phyloP scores from a whole-genome alignment of 1,140 invertebrate genomes.

The Geopemphigus sp. region DNA sequence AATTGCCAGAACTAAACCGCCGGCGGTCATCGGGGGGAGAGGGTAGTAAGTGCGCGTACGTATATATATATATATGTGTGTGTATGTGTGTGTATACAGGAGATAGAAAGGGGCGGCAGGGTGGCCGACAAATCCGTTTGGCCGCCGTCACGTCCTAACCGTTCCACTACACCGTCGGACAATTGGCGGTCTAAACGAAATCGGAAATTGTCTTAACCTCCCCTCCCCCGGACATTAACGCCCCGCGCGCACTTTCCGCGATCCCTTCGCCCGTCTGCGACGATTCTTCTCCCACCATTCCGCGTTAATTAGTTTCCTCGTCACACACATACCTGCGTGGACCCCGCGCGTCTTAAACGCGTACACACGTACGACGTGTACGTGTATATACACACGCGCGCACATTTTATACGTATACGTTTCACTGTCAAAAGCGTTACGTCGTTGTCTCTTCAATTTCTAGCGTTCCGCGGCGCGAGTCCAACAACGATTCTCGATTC shows the following conservation, averaged over 20 bases:
- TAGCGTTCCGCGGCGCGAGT: too few species aligned
- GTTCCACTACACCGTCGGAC: conserved; percentile 3
- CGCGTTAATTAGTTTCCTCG: conserved; percentile 2
- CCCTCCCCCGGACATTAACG: conserved; percentile 31
- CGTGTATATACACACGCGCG: too few species aligned
- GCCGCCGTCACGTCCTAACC: conserved; percentile 36
- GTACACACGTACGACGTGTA: too few species aligned
- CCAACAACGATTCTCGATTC: too few species aligned
- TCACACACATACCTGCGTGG: too few species aligned
- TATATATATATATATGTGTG: neutral
- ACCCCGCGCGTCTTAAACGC: too few species aligned
- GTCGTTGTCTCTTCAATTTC: too few species aligned
- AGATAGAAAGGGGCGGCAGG: neutral
- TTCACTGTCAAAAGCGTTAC: too few species aligned
- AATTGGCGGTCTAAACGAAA: conserved; percentile 43
- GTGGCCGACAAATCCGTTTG: conserved; percentile 37
- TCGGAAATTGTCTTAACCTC: conserved; percentile 34
- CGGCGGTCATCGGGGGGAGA: neutral
- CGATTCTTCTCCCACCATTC: too few species aligned
- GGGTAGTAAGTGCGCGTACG: neutral
- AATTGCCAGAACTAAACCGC: conserved; percentile 42
- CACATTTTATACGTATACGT: too few species aligned
- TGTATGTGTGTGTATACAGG: neutral
- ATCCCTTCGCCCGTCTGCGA: neutral
- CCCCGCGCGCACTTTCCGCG: neutral